Conservation (phyloP, 1,140 invertebrate species). For the Rhysida immarginata region DNA sequence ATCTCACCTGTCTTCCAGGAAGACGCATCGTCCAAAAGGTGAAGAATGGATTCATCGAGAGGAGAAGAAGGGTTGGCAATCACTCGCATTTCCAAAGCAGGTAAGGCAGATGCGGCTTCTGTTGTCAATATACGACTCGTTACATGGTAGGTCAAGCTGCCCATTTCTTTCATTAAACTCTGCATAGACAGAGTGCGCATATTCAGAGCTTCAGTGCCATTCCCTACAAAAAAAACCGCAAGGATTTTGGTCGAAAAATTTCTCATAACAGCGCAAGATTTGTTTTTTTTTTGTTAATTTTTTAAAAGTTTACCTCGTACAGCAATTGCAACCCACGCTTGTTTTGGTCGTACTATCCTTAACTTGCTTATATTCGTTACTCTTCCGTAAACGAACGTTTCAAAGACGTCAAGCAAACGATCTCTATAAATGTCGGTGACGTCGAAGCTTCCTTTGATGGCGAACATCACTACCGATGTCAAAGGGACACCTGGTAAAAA, state of each 20-base stretch:
- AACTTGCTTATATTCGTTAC: not conserved
- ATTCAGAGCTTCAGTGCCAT: not conserved
- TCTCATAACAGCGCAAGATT: too few species aligned
- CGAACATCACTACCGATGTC: not conserved
- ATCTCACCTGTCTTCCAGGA: slow-evolving; percentile 11
- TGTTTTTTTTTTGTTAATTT: not conserved
- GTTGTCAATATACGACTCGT: not conserved
- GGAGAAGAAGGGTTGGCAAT: not conserved
- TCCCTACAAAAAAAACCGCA: not conserved
- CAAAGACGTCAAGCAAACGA: not conserved
- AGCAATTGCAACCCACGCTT: not conserved
- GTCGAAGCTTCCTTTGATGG: not conserved
- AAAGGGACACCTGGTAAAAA: not conserved
- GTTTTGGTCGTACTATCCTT: not conserved
- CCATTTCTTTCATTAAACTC: not conserved
- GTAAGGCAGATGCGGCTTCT: not conserved
- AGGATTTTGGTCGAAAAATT: too few species aligned
- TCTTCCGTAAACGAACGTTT: slow-evolving; percentile 4
- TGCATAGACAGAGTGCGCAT: not conserved
- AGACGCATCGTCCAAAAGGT: slow-evolving; percentile 7
- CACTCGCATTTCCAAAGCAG: not conserved
- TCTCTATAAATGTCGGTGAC: not conserved
- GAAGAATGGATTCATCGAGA: not conserved
- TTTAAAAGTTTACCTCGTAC: slow-evolving; percentile 1
- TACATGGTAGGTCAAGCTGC: not conserved